Percentiles rank a stretch among this genome's conserved stretches.
Evolutionary conservation across 2,113 vertebrate genomes (phyloP).

Genomic region (Cephalopterus ornatus): DNA sequence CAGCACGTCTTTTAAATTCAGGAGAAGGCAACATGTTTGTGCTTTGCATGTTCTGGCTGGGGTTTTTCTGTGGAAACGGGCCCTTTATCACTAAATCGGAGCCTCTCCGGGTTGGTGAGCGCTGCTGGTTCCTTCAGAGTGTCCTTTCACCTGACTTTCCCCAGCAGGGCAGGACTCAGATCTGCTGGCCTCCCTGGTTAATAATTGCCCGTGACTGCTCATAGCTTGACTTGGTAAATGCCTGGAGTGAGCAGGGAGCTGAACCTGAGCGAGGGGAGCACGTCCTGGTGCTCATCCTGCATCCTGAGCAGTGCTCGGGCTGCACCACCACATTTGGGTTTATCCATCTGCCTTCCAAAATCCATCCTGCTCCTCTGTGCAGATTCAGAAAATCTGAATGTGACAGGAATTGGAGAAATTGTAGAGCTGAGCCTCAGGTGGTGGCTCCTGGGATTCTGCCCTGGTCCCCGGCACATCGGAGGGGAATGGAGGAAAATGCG

Average conservation of each 20-base stretch:
- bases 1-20: neutral
- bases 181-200: neutral
- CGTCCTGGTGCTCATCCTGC: neutral
- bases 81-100: neutral
- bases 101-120: accelerated
- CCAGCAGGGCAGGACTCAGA: neutral
- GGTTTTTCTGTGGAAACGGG: neutral
- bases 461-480: neutral
- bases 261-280: neutral
- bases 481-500: accelerated
- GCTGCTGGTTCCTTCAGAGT: neutral
- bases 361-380: accelerated
- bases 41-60: accelerated
- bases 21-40: neutral
- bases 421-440: neutral
- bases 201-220: neutral
- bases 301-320: accelerated
- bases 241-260: neutral
- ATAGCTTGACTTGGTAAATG: neutral
- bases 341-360: neutral
- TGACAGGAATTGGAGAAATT: neutral
- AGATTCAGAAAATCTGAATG: neutral
- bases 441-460: accelerated
- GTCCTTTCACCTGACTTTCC: neutral
- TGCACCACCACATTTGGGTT: accelerated